phyloP scores from a whole-genome alignment of 2,888 invertebrate genomes.

The Rhorus exstirpatorius region DNA sequence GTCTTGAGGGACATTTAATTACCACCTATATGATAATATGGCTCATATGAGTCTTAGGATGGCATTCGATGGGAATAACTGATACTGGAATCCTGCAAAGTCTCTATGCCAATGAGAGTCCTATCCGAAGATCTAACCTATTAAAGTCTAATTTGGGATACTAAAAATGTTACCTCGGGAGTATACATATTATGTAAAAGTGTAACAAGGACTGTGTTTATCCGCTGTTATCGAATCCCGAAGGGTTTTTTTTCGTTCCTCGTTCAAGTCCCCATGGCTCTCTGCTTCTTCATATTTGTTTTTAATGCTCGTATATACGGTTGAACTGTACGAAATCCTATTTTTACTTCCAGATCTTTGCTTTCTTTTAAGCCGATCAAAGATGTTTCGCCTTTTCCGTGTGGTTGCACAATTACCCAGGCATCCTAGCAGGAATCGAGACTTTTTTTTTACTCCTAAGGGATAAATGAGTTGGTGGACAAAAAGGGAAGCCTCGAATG shows the following conservation, averaged over 20 bases:
- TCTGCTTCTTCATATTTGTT: background rate
- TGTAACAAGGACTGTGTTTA: too few species aligned
- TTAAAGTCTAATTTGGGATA: too few species aligned
- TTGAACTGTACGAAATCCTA: slow-evolving; percentile 35
- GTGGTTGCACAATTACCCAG: slow-evolving; percentile 29
- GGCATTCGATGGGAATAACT: background rate
- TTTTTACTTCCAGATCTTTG: slow-evolving; percentile 33
- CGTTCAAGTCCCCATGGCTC: background rate
- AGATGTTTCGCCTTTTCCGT: slow-evolving; percentile 44
- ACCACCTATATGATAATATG: background rate
- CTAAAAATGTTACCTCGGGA: too few species aligned
- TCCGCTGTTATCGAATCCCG: too few species aligned
- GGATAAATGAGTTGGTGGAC: slow-evolving; percentile 1
- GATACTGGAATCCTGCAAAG: too few species aligned
- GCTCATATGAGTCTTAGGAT: too few species aligned
- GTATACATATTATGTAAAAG: too few species aligned
- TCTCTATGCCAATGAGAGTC: too few species aligned
- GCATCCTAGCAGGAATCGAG: slow-evolving; percentile 12
- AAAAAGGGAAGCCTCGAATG: slow-evolving; percentile 22
- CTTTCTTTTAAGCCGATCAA: slow-evolving; percentile 52
- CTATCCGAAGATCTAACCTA: too few species aligned
- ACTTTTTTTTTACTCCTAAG: slow-evolving; percentile 2
- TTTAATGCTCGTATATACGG: background rate
- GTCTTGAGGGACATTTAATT: background rate
- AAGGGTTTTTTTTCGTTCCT: background rate